Evolutionary conservation across 1,140 invertebrate species (phyloP), one percentile per base, ranked within the genome.

Genomic region (Bombus terrestris): DNA sequence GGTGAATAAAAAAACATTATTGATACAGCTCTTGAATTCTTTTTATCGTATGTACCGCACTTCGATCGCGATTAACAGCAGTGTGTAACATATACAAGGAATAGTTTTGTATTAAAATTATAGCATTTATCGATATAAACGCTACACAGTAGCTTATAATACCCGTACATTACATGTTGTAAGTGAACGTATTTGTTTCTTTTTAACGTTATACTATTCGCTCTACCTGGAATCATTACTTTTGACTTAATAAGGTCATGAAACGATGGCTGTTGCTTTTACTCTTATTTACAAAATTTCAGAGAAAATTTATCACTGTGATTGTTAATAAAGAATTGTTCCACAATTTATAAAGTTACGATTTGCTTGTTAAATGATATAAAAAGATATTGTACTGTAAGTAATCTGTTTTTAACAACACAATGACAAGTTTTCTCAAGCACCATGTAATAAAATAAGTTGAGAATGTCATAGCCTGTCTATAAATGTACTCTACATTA

Each of bases 81-180:
- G 39, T 64, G 32, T 64, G 25, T 66, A 68, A 85, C 83, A 78
- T 43, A 75, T 84, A 71, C 69, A 80, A 73, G 47, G 66, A 85
- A 85, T 79, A 85, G 32, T 88, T 86, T 72, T 10, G 53, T 92
- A 89, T 89, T 81, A 89, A 90, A 89, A 90, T 83, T 88, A 83
- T 84, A 78, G 72, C 74, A 81, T 78, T 77, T 41, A 43, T 87
- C 59, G 5, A 87, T 83, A 89, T 41, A 84, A 87, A 89, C 32
- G 89, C 89, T 90, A 90, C 89, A 87, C 37, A 84, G 89, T 90
- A 90, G 89, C 88, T 86, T 81, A 83, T 25, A 82, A 74, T 83
- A 86, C 81, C 84, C 71, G 78, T 86, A 87, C 64, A 71, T 85
- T 79, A 75, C 39, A 74, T 80, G 71, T 75, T 87, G 59, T 68